Percentiles rank a stretch among this genome's conserved stretches.
Conservation (phyloP, 2,888 invertebrate species). For the Acleris literana region DNA sequence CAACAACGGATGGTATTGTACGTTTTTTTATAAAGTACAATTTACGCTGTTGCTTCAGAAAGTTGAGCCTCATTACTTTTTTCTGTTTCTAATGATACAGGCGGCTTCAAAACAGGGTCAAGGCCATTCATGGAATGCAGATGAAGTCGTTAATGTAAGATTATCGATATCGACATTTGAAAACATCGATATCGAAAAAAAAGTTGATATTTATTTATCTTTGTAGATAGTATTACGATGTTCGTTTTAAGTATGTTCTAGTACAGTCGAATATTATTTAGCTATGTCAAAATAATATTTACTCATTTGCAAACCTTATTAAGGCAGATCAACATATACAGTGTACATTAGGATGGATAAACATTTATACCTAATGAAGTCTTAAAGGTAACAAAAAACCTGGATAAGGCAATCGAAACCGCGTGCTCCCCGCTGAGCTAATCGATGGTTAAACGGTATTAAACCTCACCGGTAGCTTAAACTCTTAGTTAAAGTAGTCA, state of each 20-base stretch:
- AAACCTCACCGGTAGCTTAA: background rate
- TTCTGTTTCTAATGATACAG: constrained; percentile 6
- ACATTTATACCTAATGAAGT: too few relatives aligned
- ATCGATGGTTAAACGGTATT: background rate
- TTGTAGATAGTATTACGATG: too few relatives aligned
- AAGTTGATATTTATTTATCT: too few relatives aligned
- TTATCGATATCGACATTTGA: background rate
- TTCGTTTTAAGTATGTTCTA: too few relatives aligned
- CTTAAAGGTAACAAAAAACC: background rate
- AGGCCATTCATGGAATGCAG: constrained; percentile 3
- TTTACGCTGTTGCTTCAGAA: background rate
- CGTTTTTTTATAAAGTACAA: too few relatives aligned
- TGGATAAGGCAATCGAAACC: background rate
- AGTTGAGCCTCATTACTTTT: background rate
- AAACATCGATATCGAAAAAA: background rate
- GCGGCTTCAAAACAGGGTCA: background rate
- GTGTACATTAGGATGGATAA: too few relatives aligned
- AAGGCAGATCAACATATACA: background rate
- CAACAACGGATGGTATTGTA: too few relatives aligned
- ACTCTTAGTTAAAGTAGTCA: background rate
- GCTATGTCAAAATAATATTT: too few relatives aligned
- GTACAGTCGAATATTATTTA: too few relatives aligned
- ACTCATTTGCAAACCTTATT: background rate
- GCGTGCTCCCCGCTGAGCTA: background rate
- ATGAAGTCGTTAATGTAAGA: background rate